A percentile compares a stretch with the other conserved stretches of the same genome.
phyloP scores from a whole-genome alignment of 2,797 vertebrate genomes.

The Ptychadena robeensis region DNA sequence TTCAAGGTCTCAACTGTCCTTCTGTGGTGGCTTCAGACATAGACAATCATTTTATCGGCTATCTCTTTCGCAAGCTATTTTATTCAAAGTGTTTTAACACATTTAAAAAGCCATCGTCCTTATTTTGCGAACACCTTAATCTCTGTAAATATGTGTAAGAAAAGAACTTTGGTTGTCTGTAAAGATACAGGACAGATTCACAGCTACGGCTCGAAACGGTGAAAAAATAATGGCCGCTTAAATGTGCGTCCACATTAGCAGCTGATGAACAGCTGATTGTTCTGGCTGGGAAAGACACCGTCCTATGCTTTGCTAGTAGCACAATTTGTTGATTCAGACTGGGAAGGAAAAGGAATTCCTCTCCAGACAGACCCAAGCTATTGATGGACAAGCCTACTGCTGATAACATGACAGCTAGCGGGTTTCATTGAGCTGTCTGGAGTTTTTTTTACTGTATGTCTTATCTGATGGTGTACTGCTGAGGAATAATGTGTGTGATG shows the following conservation, averaged over 20 bases:
- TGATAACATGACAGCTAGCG: slow-evolving; percentile 46
- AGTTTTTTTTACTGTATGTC: slow-evolving; percentile 37
- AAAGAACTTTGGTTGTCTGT: slow-evolving; percentile 1
- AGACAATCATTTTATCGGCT: slow-evolving; percentile 28
- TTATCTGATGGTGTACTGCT: slow-evolving; percentile 42
- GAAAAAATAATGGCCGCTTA: slow-evolving; percentile 44
- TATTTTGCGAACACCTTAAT: slow-evolving; percentile 41
- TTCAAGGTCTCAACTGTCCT: slow-evolving; percentile 5
- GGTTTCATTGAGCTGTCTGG: slow-evolving; percentile 44
- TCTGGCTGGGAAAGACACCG: slow-evolving; percentile 51
- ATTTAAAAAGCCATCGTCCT: slow-evolving; percentile 10
- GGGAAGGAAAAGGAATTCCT: slow-evolving; percentile 61
- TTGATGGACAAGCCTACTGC: slow-evolving; percentile 56
- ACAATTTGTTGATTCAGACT: slow-evolving; percentile 59
- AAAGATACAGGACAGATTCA: slow-evolving; percentile 41
- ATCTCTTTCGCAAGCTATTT: slow-evolving; percentile 38
- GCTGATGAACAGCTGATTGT: slow-evolving; percentile 60
- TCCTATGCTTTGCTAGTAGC: slow-evolving; percentile 53
- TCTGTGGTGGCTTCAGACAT: background rate
- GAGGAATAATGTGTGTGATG: background rate
- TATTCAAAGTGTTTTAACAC: slow-evolving; percentile 48
- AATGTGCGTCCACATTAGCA: slow-evolving; percentile 50
- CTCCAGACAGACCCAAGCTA: slow-evolving; percentile 55
- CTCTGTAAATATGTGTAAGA: slow-evolving; percentile 55
- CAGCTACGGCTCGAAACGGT: slow-evolving; percentile 35